These are phyloP conservation scores for Meghimatium bilineatum DNA, from an alignment of 2,888 invertebrate species.

Conservation along the genomic window DNA sequence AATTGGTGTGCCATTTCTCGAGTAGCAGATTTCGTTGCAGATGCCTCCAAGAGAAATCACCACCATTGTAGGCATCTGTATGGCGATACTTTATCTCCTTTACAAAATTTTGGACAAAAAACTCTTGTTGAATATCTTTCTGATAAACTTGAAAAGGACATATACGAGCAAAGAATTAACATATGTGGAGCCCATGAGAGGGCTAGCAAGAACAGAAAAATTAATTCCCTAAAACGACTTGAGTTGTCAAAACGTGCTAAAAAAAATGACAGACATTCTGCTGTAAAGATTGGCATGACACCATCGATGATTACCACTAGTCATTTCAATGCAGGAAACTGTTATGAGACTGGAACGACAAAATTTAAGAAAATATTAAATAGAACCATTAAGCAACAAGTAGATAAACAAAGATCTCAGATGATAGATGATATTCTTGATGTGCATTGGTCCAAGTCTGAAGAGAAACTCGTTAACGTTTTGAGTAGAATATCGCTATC, in stretches of 20 bases:
- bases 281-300: neutral
- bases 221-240: neutral
- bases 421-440: neutral
- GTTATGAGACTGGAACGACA: neutral
- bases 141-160: neutral
- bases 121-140: slow-evolving; percentile 26
- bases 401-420: neutral
- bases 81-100: neutral
- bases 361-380: neutral
- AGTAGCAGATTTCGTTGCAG: neutral
- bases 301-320: neutral
- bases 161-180: no score
- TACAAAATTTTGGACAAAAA: neutral
- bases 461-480: neutral
- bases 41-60: neutral
- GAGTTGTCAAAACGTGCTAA: no score
- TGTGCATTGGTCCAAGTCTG: neutral
- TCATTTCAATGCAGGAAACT: neutral
- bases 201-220: neutral
- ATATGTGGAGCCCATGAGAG: neutral
- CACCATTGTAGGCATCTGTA: no score
- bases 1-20: neutral
- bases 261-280: neutral
- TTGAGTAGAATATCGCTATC: neutral
- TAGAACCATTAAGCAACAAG: neutral